phyloP scores from a whole-genome alignment of 2,888 invertebrate species.

The Noctua fimbriata region DNA sequence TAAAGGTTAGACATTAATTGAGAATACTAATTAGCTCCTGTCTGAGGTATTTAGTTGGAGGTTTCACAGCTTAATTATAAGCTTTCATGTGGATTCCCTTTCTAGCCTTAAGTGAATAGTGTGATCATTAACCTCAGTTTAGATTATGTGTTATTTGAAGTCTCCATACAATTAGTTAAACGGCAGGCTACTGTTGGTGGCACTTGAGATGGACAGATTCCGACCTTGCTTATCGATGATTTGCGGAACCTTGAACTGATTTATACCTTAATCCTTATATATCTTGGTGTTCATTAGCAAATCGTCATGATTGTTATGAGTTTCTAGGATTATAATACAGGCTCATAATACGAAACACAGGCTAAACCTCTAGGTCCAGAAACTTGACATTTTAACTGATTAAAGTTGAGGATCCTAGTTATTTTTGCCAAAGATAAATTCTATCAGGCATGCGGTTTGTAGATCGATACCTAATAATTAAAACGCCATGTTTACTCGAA shows the following conservation, averaged over 20 bases:
- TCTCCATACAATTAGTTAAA: slow-evolving; percentile 12
- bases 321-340: not conserved
- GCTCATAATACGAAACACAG: not conserved
- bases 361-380: not conserved
- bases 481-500: not conserved
- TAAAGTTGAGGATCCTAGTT: no score
- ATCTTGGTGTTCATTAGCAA: not conserved
- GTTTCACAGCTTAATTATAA: slow-evolving; percentile 23
- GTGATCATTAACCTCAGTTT: slow-evolving; percentile 10
- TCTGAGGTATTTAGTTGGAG: slow-evolving; percentile 22
- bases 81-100: slow-evolving; percentile 31
- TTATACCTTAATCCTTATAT: not conserved
- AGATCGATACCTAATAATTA: not conserved
- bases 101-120: slow-evolving; percentile 15
- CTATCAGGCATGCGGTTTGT: not conserved
- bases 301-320: not conserved
- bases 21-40: slow-evolving; percentile 11
- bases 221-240: not conserved
- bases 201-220: not conserved
- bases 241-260: not conserved
- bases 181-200: not conserved
- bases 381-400: not conserved
- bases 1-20: slow-evolving; percentile 22
- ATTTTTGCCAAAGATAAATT: not conserved
- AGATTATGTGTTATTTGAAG: not conserved